Conservation (phyloP, 2,797 vertebrate species). For the Enoplosus armatus region DNA sequence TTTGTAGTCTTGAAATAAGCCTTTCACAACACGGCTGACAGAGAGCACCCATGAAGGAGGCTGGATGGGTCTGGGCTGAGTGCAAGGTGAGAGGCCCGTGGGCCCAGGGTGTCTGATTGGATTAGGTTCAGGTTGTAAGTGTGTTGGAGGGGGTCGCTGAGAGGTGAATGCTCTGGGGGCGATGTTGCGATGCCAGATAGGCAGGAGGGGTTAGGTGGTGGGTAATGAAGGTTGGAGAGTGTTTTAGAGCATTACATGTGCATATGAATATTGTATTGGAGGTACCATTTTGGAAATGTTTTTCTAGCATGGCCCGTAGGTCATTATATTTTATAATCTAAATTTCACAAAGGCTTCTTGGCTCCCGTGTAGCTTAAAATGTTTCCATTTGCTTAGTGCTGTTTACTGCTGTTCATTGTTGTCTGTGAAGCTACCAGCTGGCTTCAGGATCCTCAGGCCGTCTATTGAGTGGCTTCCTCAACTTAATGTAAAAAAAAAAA, state of each 20-base stretch:
- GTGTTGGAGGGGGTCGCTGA: conserved; percentile 41
- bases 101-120: conserved; percentile 57
- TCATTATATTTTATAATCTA: too few relatives aligned
- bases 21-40: conserved; percentile 52
- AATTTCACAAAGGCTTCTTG: too few relatives aligned
- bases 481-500: too few relatives aligned
- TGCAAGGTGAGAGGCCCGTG: conserved; percentile 54
- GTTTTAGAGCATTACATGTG: neutral
- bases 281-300: too few relatives aligned
- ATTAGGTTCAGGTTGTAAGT: conserved; percentile 64
- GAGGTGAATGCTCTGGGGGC: conserved; percentile 59
- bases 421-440: too few relatives aligned
- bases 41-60: conserved; percentile 60
- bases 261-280: neutral
- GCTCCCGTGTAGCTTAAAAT: too few relatives aligned
- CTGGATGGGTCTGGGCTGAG: conserved; percentile 55
- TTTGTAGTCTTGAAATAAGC: conserved; percentile 63
- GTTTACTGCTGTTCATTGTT: too few relatives aligned
- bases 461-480: too few relatives aligned
- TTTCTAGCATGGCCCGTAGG: too few relatives aligned
- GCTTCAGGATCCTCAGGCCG: too few relatives aligned
- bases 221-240: conserved; percentile 7
- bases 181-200: neutral
- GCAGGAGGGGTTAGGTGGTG: conserved; percentile 1
- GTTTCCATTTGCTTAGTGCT: too few relatives aligned